These are phyloP conservation scores for Mormyrus lacerda DNA, from an alignment of 2,113 vertebrate genomes.

Conservation along the genomic window DNA sequence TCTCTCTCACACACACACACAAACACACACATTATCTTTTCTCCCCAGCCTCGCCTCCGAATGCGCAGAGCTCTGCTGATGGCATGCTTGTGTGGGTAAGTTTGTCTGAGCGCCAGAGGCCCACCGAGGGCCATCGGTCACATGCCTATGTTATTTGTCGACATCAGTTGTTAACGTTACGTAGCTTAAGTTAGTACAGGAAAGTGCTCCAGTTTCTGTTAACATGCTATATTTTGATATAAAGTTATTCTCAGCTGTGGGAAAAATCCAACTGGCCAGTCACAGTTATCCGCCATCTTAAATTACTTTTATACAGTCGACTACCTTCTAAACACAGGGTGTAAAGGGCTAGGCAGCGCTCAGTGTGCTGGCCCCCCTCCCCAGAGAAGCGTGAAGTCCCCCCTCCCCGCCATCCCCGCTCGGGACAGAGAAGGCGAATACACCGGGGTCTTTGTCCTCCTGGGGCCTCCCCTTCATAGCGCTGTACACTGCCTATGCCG, in stretches of 20 bases:
- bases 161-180: neutral
- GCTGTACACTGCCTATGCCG: neutral
- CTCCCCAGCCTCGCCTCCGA: constrained; percentile 40
- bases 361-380: neutral
- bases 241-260: neutral
- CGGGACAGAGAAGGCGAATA: neutral
- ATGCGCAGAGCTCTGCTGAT: constrained; percentile 49
- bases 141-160: neutral
- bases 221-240: neutral
- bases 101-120: constrained; percentile 40
- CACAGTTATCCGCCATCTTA: neutral
- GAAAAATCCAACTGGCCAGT: neutral
- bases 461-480: neutral
- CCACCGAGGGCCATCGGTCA: constrained; percentile 5
- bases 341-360: neutral
- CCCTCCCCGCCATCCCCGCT: neutral
- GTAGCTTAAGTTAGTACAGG: neutral
- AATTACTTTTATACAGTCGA: constrained; percentile 18
- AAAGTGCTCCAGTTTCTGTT: neutral
- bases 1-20: constrained; percentile 1
- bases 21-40: constrained; percentile 23
- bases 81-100: constrained; percentile 42
- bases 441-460: neutral
- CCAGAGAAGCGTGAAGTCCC: neutral
- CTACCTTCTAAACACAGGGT: constrained; percentile 14